Conservation (phyloP, 2,797 vertebrate genomes). For the Percopsis omiscomaycus region DNA sequence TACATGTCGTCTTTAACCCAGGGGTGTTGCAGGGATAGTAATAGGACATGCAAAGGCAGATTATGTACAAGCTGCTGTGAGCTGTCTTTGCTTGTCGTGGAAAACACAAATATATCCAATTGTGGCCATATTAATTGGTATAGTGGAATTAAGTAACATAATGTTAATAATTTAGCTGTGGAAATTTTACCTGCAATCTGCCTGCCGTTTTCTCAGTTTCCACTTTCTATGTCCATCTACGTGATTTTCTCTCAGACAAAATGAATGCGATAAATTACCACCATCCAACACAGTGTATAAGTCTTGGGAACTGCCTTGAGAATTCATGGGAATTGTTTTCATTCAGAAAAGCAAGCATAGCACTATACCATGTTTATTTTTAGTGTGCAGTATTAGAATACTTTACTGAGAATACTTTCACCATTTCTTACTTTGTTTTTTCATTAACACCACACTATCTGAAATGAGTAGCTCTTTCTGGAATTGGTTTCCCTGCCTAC, state of each 20-base stretch:
- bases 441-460: not conserved
- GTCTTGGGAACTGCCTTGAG: too few species aligned
- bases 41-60: slow-evolving; percentile 28
- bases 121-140: slow-evolving; percentile 2
- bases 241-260: too few species aligned
- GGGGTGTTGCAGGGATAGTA: slow-evolving; percentile 18
- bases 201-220: too few species aligned
- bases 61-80: not conserved
- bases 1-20: slow-evolving; percentile 16
- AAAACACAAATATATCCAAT: slow-evolving; percentile 14
- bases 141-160: slow-evolving; percentile 11
- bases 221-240: too few species aligned
- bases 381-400: not conserved
- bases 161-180: not conserved
- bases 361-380: not conserved
- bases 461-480: not conserved
- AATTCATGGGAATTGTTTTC: too few species aligned
- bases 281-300: too few species aligned
- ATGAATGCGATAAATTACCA: too few species aligned
- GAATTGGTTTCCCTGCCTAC: slow-evolving; percentile 23
- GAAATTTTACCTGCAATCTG: too few species aligned
- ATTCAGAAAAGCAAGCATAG: too few species aligned
- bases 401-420: not conserved
- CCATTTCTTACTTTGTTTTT: not conserved
- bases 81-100: slow-evolving; percentile 17